phyloP scores from a whole-genome alignment of 2,113 vertebrate genomes.

The Paramisgurnus dabryanus region DNA sequence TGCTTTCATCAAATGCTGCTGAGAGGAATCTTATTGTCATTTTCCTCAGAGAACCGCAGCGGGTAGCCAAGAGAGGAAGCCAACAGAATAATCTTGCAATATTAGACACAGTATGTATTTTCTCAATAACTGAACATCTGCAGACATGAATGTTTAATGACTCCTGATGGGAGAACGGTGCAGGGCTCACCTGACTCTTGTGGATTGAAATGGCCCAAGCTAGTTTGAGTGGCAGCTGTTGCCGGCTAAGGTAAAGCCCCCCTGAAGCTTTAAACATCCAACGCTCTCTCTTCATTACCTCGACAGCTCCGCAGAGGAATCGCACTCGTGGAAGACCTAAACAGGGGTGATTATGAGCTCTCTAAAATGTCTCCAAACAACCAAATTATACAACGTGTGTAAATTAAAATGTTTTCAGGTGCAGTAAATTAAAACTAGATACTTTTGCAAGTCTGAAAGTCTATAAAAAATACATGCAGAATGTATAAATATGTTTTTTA shows the following conservation, averaged over 20 bases:
- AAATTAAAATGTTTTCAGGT: no score
- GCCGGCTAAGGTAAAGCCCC: slow-evolving; percentile 83
- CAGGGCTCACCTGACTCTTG: slow-evolving; percentile 88
- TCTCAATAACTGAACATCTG: not conserved
- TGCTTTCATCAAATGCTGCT: not conserved
- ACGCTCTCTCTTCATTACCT: slow-evolving; percentile 82
- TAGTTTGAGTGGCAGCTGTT: slow-evolving; percentile 91
- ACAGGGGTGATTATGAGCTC: not conserved
- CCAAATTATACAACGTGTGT: no score
- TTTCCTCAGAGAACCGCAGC: not conserved
- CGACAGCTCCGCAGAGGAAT: slow-evolving; percentile 86
- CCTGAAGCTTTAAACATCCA: slow-evolving; percentile 85
- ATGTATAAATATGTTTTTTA: no score
- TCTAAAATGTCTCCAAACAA: no score
- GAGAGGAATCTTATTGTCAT: not conserved
- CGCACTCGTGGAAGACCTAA: slow-evolving; percentile 85
- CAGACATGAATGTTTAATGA: not conserved
- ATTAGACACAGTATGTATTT: not conserved
- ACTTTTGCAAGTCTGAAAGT: no score
- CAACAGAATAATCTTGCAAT: not conserved
- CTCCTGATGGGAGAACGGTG: not conserved
- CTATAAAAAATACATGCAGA: no score
- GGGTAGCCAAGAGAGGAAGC: not conserved
- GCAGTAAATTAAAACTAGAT: no score
- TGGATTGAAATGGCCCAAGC: slow-evolving; percentile 99